These are phyloP conservation scores for Tanypteryx hageni DNA, from an alignment of 2,888 invertebrate genomes.

Conservation along the genomic window DNA sequence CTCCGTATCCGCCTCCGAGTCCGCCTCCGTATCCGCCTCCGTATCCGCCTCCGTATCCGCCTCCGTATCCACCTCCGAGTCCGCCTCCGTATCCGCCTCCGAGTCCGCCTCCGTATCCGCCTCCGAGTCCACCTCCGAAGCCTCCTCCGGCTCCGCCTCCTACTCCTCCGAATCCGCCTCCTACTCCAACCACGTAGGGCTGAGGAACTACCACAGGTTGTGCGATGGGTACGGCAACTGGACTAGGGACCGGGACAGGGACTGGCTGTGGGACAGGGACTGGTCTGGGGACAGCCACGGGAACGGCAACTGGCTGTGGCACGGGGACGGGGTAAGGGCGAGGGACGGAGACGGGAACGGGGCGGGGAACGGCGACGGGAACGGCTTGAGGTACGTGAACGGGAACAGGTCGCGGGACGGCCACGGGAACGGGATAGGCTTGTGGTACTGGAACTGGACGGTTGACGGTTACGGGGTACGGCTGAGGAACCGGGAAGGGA, in stretches of 20 bases:
- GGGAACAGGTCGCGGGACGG: conserved; percentile 76
- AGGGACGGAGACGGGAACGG: conserved; percentile 77
- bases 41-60: neutral
- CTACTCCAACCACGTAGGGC: conserved; percentile 71
- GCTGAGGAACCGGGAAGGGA: conserved; percentile 72
- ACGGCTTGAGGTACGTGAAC: conserved; percentile 45
- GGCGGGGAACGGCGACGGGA: conserved; percentile 75
- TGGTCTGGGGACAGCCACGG: conserved; percentile 77
- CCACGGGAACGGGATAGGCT: conserved; percentile 74
- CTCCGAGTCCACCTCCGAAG: no score
- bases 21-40: conserved; percentile 25
- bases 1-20: neutral
- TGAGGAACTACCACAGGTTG: conserved; percentile 77
- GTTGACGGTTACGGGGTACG: conserved; percentile 75
- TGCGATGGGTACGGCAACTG: conserved; percentile 78
- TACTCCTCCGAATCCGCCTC: neutral
- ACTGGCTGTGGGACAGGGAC: conserved; percentile 77
- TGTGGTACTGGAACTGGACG: conserved; percentile 72
- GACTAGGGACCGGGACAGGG: conserved; percentile 77
- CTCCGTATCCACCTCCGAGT: neutral
- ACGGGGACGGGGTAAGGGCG: conserved; percentile 72
- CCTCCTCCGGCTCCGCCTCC: conserved; percentile 39
- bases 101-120: no score
- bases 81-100: neutral
- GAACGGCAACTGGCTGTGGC: conserved; percentile 74